Base-by-base conservation (phyloP, 2,113 vertebrate species). In the Perca flavescens region DNA sequence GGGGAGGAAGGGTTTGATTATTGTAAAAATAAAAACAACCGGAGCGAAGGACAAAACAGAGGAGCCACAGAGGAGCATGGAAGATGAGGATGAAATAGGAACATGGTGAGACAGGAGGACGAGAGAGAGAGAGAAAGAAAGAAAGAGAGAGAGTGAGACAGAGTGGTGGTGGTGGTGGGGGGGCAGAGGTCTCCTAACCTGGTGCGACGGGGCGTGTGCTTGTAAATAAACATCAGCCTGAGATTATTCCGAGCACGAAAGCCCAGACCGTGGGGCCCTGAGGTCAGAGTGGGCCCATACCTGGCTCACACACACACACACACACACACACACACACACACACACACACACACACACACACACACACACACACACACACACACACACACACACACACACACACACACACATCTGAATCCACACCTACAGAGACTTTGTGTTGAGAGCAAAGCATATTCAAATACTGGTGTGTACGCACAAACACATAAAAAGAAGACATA, bases 151-250 rank as follows among this genome's bases (percentile, higher is more conserved):
- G 68, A 60, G 50, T 17, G 58, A 64, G 70, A 1, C 60, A 9
- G 31, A 28, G 60, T 28, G 61, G 53, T 36, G 60, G 54, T 22
- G 47, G 72, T 17, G 34, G 5, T 22, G 40, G 56, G 46, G 15
- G 57, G 65, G 90, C 82, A 91, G 88, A 84, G 90, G 85, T 86
- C 90, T 90, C 78, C 43, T 94, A 94, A 94, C 93, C 94, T 93
- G 93, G 94, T 91, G 91, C 74, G 93, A 94, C 91, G 79, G 89
- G 91, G 91, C 92, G 86, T 94, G 92, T 89, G 88, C 90, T 94
- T 86, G 91, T 94, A 94, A 94, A 94, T 94, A 94, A 94, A 94
- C 91, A 94, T 95, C 92, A 92, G 84, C 80, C 87, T 60, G 79
- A 91, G 89, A 94, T 93, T 94, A 92, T 94, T 94, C 93, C 19